Conservation (phyloP, 2,888 invertebrate genomes). For the Liodrosophila aerea region DNA sequence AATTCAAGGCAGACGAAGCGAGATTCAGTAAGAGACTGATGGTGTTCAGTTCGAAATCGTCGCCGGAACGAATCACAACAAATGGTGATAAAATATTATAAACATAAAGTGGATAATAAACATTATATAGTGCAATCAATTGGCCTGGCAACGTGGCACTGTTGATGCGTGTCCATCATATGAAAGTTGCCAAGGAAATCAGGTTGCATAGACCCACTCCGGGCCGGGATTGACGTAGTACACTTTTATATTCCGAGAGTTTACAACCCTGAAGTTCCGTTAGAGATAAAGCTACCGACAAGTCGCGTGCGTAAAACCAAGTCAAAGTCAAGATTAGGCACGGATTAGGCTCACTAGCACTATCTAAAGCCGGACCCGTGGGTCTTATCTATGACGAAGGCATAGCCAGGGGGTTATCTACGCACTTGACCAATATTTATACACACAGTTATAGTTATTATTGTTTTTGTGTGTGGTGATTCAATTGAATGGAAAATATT, state of each 20-base stretch:
- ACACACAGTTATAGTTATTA: conserved; percentile 10
- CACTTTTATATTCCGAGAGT: conserved; percentile 28
- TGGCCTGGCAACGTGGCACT: conserved; percentile 60
- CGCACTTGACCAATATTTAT: conserved; percentile 57
- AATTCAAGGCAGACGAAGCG: conserved; percentile 29
- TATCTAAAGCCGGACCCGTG: conserved; percentile 37
- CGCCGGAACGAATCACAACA: conserved; percentile 36
- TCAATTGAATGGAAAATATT: conserved; percentile 59
- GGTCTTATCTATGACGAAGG: conserved; percentile 40
- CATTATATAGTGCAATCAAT: conserved; percentile 25
- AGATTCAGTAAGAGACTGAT: neutral
- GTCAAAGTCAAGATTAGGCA: conserved; percentile 53
- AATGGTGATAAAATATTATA: conserved; percentile 8
- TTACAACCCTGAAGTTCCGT: conserved; percentile 9
- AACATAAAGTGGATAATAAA: neutral
- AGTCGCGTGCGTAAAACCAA: conserved; percentile 56
- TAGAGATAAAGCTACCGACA: conserved; percentile 9
- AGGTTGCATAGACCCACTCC: conserved; percentile 35
- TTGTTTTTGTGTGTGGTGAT: conserved; percentile 38
- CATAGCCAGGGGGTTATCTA: conserved; percentile 57
- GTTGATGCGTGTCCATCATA: conserved; percentile 16
- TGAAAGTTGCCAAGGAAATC: conserved; percentile 15
- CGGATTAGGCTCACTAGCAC: neutral
- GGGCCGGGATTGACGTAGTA: conserved; percentile 27
- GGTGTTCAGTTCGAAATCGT: conserved; percentile 39